A percentile compares a stretch with the other conserved stretches of the same genome.
These are phyloP conservation scores for Arvicanthis niloticus DNA, from an alignment of 2,113 vertebrate genomes.

Conservation along the genomic window DNA sequence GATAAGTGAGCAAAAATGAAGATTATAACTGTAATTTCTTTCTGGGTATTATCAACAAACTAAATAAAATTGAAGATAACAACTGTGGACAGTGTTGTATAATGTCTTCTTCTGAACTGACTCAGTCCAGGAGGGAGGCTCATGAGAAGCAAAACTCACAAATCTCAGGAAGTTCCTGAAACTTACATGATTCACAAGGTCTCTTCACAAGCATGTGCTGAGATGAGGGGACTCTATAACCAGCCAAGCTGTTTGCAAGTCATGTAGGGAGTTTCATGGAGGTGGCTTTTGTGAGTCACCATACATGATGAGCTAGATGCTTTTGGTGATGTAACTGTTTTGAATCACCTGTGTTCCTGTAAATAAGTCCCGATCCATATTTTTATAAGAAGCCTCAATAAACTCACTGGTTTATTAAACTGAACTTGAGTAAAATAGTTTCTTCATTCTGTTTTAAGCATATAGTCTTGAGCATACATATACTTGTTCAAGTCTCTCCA, in stretches of 20 bases:
- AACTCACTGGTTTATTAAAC: neutral
- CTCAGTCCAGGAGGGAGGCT: neutral
- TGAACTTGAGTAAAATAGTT: neutral
- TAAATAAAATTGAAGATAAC: neutral
- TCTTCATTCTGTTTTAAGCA: neutral
- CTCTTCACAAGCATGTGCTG: neutral
- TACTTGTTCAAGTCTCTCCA: neutral
- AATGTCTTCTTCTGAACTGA: neutral
- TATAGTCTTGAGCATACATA: neutral
- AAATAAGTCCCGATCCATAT: neutral
- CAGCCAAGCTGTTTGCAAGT: neutral
- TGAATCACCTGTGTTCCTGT: neutral
- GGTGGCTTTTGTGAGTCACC: neutral
- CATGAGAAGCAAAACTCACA: neutral
- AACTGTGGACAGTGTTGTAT: neutral
- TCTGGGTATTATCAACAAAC: neutral
- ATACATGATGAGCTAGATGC: neutral
- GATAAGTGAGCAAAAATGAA: conserved; percentile 5
- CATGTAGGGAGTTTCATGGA: no score
- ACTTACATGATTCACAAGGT: no score
- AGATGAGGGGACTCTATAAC: neutral
- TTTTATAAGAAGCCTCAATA: neutral
- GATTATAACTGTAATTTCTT: neutral
- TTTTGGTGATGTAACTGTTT: neutral
- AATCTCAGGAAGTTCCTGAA: neutral